Conservation (phyloP, 2,888 invertebrate species). For the Siphonodentalium dalli region DNA sequence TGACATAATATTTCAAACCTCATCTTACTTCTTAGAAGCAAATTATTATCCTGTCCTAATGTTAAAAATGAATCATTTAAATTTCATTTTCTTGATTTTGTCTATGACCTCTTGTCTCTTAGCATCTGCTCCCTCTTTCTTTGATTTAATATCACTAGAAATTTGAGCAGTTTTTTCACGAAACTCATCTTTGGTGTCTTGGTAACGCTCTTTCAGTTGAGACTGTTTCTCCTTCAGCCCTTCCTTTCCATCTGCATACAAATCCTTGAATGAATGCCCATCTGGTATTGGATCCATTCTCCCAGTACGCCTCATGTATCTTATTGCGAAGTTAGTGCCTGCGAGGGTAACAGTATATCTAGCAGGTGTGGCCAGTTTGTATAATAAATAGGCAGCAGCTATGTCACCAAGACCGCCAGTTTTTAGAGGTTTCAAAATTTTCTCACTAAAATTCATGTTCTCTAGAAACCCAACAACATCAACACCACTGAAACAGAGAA, state of each 20-base stretch:
- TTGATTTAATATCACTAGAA: too few relatives aligned
- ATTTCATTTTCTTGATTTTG: too few relatives aligned
- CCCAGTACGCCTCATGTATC: slow-evolving; percentile 79
- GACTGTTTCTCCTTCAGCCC: slow-evolving; percentile 36
- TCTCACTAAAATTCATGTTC: slow-evolving; percentile 79
- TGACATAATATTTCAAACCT: too few relatives aligned
- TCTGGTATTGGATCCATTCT: slow-evolving; percentile 79
- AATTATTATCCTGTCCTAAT: too few relatives aligned
- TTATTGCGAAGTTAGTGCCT: slow-evolving; percentile 86
- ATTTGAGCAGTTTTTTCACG: too few relatives aligned
- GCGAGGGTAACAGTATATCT: slow-evolving; percentile 92
- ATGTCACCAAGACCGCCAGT: slow-evolving; percentile 83
- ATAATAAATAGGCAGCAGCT: slow-evolving; percentile 89
- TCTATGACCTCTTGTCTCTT: too few relatives aligned
- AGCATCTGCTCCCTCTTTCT: too few relatives aligned
- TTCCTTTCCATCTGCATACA: slow-evolving; percentile 46
- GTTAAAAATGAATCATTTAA: too few relatives aligned
- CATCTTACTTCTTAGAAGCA: too few relatives aligned
- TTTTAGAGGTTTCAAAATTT: slow-evolving; percentile 76
- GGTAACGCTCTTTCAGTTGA: too few relatives aligned
- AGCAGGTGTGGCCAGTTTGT: slow-evolving; percentile 89
- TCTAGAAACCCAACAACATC: slow-evolving; percentile 85
- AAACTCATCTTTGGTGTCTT: too few relatives aligned
- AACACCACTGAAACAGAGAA: slow-evolving; percentile 77
- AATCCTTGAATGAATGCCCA: slow-evolving; percentile 39